Conservation (phyloP, 2,113 vertebrate genomes). For the Azemiops feae region DNA sequence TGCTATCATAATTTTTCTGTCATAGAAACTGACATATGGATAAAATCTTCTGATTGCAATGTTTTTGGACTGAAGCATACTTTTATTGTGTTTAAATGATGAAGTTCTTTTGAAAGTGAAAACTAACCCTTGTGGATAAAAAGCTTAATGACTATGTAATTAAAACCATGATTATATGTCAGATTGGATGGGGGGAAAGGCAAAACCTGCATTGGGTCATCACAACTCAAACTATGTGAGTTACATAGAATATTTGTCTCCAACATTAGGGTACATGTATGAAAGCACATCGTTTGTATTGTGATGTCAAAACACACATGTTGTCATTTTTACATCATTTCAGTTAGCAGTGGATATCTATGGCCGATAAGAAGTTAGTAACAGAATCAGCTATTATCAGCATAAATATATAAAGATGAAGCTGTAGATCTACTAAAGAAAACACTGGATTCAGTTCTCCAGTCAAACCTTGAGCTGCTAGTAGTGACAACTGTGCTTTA, state of each 20-base stretch:
- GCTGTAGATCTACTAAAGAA: background rate
- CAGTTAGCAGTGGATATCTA: background rate
- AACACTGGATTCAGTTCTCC: constrained; percentile 5
- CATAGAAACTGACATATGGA: background rate
- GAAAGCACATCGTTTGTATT: background rate
- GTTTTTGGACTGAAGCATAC: background rate
- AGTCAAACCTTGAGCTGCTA: background rate
- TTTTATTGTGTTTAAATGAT: background rate
- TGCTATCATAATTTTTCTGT: background rate
- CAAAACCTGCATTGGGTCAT: background rate
- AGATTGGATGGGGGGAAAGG: background rate
- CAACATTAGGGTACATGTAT: background rate
- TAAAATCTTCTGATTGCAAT: background rate
- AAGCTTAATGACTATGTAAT: background rate
- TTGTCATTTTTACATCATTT: background rate
- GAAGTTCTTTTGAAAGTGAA: background rate
- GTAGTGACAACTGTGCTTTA: background rate
- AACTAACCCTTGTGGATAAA: background rate
- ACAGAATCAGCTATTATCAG: background rate
- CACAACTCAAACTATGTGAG: background rate
- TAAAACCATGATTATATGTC: background rate
- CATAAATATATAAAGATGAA: background rate
- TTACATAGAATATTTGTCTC: background rate
- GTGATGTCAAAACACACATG: background rate
- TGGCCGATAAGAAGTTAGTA: background rate